phyloP scores from a whole-genome alignment of 1,140 invertebrate species.

The Dreissena rostriformis region DNA sequence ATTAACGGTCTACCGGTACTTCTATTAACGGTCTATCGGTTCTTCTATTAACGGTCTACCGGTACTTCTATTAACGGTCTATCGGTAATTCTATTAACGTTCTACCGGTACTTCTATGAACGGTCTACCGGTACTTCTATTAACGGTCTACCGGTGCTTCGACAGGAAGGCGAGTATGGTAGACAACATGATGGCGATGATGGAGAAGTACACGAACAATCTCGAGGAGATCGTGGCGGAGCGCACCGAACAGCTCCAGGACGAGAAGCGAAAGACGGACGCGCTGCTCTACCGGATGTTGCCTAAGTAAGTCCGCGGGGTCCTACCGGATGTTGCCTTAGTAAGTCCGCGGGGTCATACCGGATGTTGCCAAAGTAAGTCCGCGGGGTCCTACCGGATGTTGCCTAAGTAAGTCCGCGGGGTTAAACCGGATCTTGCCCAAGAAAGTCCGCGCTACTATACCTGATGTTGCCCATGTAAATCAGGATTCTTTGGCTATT shows the following conservation, averaged over 20 bases:
- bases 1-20: no score
- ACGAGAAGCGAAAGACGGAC: conserved; percentile 96
- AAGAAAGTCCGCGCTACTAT: no score
- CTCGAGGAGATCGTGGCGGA: conserved; percentile 94
- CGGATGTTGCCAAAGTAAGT: conserved; percentile 95
- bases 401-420: conserved; percentile 95
- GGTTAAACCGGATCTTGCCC: no score
- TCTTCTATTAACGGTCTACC: no score
- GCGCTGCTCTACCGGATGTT: conserved; percentile 94
- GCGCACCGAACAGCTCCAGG: conserved; percentile 92
- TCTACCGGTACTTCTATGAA: not conserved
- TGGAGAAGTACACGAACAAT: conserved; percentile 97
- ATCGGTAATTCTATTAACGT: no score
- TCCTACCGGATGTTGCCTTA: no score
- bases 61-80: no score
- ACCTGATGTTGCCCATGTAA: no score
- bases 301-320: conserved; percentile 85
- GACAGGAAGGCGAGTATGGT: conserved; percentile 94
- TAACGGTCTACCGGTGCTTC: not conserved
- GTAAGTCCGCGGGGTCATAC: conserved; percentile 91
- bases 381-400: conserved; percentile 93
- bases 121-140: no score
- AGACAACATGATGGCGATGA: conserved; percentile 97
- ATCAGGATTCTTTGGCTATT: no score
- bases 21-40: no score